Base-by-base conservation (phyloP, 2,113 vertebrate species). In the Seriola aureovittata region DNA sequence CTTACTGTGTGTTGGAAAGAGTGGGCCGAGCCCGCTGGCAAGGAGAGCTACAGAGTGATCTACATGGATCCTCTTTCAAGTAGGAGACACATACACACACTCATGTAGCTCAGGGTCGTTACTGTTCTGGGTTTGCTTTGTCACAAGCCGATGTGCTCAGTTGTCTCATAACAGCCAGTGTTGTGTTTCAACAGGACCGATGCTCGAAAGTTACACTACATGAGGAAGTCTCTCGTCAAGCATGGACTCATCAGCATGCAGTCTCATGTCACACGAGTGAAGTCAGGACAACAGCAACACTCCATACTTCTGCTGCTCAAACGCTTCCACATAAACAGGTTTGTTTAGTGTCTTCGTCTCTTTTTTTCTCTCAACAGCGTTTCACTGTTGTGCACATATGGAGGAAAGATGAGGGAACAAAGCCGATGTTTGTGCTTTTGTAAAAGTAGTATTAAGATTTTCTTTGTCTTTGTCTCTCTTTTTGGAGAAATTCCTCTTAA, bases 1-100 rank as follows among this genome's bases (percentile, higher is more conserved):
- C 97, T 8, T 99, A 98, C 94, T 99, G 98, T 42, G 96, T 99
- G n/a, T 36, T 99, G 94, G 98, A 99, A 85, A 94, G 97, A 8
- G 86, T 99, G 46, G 98, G 97, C 23, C 95, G 98, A 57, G 97
- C 96, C 0, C 94, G 98, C 36, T 99, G 98, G 98, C 97, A 99
- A 81, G 98, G 98, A 3, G 98, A 99, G 89, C 95, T 99, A 1
- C 98, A 99, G 85, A 96, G 96, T 48, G 97, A 99, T 82, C 95
- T 99, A 52, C 97, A 98, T 83, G 94, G 85, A 34, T 91, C 77
- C 1, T 92, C 93, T 50, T 99, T 98, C 95, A 98, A 96, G 98
- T 99, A 94, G 78, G 95, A 32, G 17, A 74, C 50, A 16, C 21
- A 13, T 7, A 1, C 8, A 8, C 8, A 8, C 19, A 11, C 9